phyloP scores from a whole-genome alignment of 2,797 vertebrate species.

The Lepus oiostolus region DNA sequence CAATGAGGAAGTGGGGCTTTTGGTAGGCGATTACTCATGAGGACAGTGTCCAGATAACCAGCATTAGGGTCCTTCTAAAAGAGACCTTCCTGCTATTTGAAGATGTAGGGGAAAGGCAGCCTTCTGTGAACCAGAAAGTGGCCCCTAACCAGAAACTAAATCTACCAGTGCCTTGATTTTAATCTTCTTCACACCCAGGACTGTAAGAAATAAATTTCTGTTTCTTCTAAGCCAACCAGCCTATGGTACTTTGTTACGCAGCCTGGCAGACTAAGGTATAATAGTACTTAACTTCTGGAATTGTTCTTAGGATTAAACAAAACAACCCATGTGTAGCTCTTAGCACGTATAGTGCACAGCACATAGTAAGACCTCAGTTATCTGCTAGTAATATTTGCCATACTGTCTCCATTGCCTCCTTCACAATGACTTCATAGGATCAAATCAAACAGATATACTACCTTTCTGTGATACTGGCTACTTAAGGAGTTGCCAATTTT shows the following conservation, averaged over 20 bases:
- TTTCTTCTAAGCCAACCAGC: neutral
- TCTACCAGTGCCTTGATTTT: neutral
- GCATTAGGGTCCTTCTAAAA: slow-evolving; percentile 5
- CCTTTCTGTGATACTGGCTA: slow-evolving; percentile 6
- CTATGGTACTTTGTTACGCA: neutral
- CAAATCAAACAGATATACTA: slow-evolving; percentile 42
- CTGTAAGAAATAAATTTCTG: neutral
- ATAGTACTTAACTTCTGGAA: neutral
- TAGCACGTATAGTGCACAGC: neutral
- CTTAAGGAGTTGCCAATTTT: slow-evolving; percentile 53
- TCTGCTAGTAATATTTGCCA: slow-evolving; percentile 29
- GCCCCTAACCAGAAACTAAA: neutral
- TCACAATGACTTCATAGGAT: slow-evolving; percentile 41
- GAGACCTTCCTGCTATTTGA: neutral
- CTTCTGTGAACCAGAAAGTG: neutral
- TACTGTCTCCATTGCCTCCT: neutral
- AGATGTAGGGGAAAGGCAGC: neutral
- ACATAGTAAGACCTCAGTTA: slow-evolving; percentile 3
- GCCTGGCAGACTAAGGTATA: neutral
- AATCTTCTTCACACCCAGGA: neutral
- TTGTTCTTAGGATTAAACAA: slow-evolving; percentile 23
- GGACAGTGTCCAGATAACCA: neutral
- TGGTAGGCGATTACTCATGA: neutral
- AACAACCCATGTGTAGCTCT: slow-evolving; percentile 15
- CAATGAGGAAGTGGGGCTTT: neutral